phyloP scores from a whole-genome alignment of 2,888 invertebrate genomes.

The Fragum fragum region DNA sequence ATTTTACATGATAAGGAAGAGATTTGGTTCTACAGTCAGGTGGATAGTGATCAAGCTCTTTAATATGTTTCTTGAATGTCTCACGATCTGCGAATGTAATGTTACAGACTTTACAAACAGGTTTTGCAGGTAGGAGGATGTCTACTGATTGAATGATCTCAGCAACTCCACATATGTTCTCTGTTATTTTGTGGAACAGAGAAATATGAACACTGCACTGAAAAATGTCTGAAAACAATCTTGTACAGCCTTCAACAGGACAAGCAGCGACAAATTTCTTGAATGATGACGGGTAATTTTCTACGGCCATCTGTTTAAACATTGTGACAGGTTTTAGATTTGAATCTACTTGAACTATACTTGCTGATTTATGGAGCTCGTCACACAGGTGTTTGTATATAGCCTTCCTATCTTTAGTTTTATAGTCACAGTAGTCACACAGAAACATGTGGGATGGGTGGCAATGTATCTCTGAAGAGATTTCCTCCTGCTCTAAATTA shows the following conservation, averaged over 20 bases:
- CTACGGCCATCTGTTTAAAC: background rate
- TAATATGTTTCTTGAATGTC: background rate
- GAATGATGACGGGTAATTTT: slow-evolving; percentile 2
- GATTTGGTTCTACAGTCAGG: background rate
- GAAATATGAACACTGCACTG: slow-evolving; percentile 3
- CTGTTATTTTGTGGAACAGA: background rate
- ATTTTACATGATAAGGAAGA: background rate
- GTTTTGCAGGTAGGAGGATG: background rate
- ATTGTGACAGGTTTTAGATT: background rate
- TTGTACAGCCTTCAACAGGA: background rate
- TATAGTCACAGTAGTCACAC: slow-evolving; percentile 10
- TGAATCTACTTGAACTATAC: background rate
- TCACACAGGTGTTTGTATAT: slow-evolving; percentile 7
- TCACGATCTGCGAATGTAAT: background rate
- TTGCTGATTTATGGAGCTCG: background rate
- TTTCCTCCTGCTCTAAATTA: background rate
- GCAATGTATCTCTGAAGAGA: background rate
- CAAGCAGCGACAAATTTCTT: slow-evolving; percentile 1
- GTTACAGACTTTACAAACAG: background rate
- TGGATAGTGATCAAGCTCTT: background rate
- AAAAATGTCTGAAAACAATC: slow-evolving; percentile 10
- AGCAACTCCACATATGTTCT: slow-evolving; percentile 1
- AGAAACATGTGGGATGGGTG: background rate
- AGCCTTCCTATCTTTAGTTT: background rate
- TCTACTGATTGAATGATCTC: background rate